Evolutionary conservation across 2,888 invertebrate genomes (phyloP).

Genomic region (Vesta saturnalis): DNA sequence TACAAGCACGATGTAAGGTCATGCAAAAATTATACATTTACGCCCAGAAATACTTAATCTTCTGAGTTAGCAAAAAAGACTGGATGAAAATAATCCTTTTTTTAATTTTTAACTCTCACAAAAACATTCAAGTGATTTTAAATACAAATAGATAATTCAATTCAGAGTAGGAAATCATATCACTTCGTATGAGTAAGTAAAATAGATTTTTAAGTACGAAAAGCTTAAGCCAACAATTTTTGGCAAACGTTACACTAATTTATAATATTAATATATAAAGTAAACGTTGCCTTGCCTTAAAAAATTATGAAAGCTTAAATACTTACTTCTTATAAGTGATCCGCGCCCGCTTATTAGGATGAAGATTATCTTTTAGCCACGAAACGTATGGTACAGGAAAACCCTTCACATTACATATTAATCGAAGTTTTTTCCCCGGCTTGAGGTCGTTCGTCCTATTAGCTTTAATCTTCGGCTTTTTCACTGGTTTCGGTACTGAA

Average conservation of each 20-base stretch:
- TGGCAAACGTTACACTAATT: slow-evolving; percentile 12
- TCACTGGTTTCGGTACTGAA: slow-evolving; percentile 51
- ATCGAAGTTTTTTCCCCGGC: slow-evolving; percentile 62
- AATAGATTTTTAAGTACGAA: background rate
- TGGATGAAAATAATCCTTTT: no score
- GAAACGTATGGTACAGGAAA: slow-evolving; percentile 83
- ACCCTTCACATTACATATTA: slow-evolving; percentile 80
- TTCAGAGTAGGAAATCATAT: background rate
- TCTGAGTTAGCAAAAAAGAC: no score
- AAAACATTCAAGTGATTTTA: no score
- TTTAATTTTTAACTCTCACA: no score
- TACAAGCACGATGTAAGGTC: no score
- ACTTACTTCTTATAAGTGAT: slow-evolving; percentile 72
- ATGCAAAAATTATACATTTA: no score
- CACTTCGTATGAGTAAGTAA: background rate
- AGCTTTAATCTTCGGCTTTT: slow-evolving; percentile 39
- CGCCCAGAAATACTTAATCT: no score
- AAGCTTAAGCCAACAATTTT: slow-evolving; percentile 17
- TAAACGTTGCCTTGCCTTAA: background rate
- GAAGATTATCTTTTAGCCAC: slow-evolving; percentile 83
- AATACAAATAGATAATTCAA: no score
- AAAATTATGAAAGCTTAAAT: slow-evolving; percentile 16
- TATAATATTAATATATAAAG: slow-evolving; percentile 8
- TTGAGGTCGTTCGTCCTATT: slow-evolving; percentile 36
- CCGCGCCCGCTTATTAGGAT: slow-evolving; percentile 68